These are phyloP conservation scores for Anoplius nigerrimus DNA, from an alignment of 2,888 invertebrate species.

Conservation along the genomic window DNA sequence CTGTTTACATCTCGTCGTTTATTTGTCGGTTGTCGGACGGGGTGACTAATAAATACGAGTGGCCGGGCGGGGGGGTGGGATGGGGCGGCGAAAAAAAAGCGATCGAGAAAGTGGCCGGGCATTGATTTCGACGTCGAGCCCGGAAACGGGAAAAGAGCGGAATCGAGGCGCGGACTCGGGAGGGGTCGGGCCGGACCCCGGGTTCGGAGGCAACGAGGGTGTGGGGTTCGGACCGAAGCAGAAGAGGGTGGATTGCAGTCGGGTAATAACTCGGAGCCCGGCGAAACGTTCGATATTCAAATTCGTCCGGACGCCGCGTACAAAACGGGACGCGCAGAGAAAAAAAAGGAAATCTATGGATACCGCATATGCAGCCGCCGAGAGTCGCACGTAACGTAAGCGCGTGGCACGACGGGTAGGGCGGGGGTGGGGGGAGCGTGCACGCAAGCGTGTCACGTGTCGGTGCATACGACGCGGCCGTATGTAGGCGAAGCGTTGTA, in stretches of 20 bases:
- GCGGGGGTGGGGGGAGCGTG: too few species aligned
- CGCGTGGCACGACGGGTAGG: too few species aligned
- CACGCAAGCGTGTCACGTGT: too few species aligned
- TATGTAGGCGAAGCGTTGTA: constrained; percentile 27
- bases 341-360: neutral
- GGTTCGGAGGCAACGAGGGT: constrained; percentile 5
- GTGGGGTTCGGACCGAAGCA: neutral
- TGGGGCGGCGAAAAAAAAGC: neutral
- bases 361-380: neutral
- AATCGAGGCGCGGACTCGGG: neutral
- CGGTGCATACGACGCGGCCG: too few species aligned
- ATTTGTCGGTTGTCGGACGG: constrained; percentile 7
- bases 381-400: neutral
- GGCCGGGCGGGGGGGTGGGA: neutral
- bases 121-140: constrained; percentile 11
- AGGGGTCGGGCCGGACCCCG: neutral
- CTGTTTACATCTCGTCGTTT: constrained; percentile 27
- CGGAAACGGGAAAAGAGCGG: constrained; percentile 28
- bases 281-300: constrained; percentile 47
- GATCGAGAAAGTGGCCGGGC: constrained; percentile 4
- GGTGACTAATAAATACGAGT: constrained; percentile 8
- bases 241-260: neutral
- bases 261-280: constrained; percentile 48
- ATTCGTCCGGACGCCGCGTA: constrained; percentile 32
- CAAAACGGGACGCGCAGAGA: neutral